Base-by-base conservation (phyloP, 64 coral and sea anemone species). In the Actinia equina region DNA sequence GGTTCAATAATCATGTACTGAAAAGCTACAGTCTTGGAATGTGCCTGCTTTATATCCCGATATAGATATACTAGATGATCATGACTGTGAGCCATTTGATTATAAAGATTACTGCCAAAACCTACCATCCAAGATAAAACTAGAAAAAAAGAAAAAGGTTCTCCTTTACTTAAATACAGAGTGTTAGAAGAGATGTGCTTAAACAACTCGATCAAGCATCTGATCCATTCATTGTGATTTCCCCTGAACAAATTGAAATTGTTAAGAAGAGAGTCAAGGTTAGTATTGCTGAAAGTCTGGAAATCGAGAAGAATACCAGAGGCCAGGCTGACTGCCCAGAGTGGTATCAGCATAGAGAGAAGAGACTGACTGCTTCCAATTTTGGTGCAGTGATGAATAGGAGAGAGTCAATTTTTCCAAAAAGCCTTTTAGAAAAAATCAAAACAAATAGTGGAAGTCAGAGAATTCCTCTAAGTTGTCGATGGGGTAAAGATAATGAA, bases 371-470 rank as follows among this genome's bases (percentile, higher is more conserved):
- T 69, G 59, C 86, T 44, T 88, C 91, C 17, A 88, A 88, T 42
- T 92, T 92, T 88, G 86, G 80, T 57, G 43, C 79, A 84, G 86
- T 92, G 57, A 83, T 82, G 67, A 88, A 88, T 64, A 87, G 86
- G 62, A 57, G 91, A 46, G 80, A 84, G 43, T 64, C 81, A 2
- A 67, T 88, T 25, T 53, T 79, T 43, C 86, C 77, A 80, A 18
- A 51, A 86, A 59, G 26, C 77, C 7, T 59, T 52, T 77, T 79
- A 55, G 55, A 37, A 78, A 89, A 81, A 60, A 79, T 81, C 25
- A 89, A 80, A 81, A 82, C 9, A 9, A 89, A 30, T 45, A 60
- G 8, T 82, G 44, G 20, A 19, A 55, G 37, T 30, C 25, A 9
- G 61, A 80, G 61, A 85, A 89, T 76, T 76, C 77, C 87, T 43